Evolutionary conservation across 2,888 invertebrate species (phyloP), one percentile per base, ranked within the genome.

Genomic region (Stenoptilia bipunctidactyla): DNA sequence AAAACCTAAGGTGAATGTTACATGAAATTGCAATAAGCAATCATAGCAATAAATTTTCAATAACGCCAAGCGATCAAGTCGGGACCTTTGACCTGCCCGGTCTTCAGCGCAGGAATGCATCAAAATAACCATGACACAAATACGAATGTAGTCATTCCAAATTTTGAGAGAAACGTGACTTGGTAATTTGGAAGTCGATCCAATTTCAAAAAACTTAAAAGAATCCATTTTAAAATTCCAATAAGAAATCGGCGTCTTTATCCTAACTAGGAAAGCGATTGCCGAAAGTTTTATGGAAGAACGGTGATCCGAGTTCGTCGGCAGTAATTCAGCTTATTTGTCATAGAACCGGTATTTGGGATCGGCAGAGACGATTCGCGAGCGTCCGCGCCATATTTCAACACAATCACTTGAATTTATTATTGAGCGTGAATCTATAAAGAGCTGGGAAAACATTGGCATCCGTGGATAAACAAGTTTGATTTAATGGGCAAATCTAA

Each of bases 321-420:
- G 65, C 72, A 59, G 62, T 55, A 61, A 61, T 59, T 66, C 53
- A 58, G 57, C 56, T 65, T 68, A 62, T 66, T 69, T 72, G 67
- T 70, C 66, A 66, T 60, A 60, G 61, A 70, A 68, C 70, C 67
- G 69, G 71, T 71, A 67, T 54, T 42, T 37, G 43, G 40, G 40
- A 39, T 47, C 43, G 48, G 50, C 48, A 44, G 48, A 47, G 48
- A 48, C 40, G 48, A 48, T 27, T 25, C 35, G 43, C 27, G 40
- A 25, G 40, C 20, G 20, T 8, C 20, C 20, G 30, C 12, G 30
- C 12, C 2, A 4, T n/a, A n/a, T n/a, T n/a, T n/a, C n/a, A n/a
- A 4, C 9, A 30, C 30, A 9, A 30, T 30, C 30, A 30, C n/a
- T 30, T 30, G 30, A 30, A 9, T 30, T 9, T 30, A 30, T n/a